A percentile compares a stretch with the other conserved stretches of the same genome.
Evolutionary conservation across 2,797 vertebrate species (phyloP).

Genomic region (Mormyrus proboscirostris): DNA sequence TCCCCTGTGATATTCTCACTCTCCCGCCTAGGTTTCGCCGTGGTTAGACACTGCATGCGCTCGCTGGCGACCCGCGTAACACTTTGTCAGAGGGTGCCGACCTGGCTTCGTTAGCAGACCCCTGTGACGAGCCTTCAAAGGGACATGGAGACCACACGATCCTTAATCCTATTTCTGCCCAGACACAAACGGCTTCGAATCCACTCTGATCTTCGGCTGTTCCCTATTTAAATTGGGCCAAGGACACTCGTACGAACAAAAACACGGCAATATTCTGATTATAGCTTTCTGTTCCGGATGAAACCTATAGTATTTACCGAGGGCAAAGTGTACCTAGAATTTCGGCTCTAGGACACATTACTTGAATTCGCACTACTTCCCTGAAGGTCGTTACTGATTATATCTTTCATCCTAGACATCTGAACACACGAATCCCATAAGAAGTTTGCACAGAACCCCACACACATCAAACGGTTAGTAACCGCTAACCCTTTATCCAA

Average conservation of each 20-base stretch:
- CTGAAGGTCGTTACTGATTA: conserved; percentile 5
- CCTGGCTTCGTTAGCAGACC: conserved; percentile 31
- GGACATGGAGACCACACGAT: background rate
- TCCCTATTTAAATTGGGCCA: background rate
- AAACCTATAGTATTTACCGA: background rate
- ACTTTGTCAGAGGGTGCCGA: conserved; percentile 28
- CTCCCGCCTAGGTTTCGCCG: background rate
- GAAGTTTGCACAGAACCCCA: conserved; percentile 24
- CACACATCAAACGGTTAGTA: conserved; percentile 17
- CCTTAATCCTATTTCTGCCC: conserved; percentile 12
- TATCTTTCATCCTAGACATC: background rate
- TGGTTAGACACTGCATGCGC: background rate
- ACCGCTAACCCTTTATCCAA: background rate
- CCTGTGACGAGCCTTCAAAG: background rate
- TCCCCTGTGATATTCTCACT: background rate
- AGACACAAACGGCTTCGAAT: background rate
- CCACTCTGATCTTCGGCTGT: background rate
- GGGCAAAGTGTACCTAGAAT: background rate
- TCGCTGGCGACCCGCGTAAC: background rate
- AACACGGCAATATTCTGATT: background rate
- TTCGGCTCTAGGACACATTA: background rate
- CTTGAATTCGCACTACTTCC: background rate
- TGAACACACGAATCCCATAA: background rate
- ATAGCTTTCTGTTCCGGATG: background rate
- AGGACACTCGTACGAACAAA: background rate